These are phyloP conservation scores for Drosophila rhopaloa DNA, from an alignment of 1,140 invertebrate species.

Conservation along the genomic window DNA sequence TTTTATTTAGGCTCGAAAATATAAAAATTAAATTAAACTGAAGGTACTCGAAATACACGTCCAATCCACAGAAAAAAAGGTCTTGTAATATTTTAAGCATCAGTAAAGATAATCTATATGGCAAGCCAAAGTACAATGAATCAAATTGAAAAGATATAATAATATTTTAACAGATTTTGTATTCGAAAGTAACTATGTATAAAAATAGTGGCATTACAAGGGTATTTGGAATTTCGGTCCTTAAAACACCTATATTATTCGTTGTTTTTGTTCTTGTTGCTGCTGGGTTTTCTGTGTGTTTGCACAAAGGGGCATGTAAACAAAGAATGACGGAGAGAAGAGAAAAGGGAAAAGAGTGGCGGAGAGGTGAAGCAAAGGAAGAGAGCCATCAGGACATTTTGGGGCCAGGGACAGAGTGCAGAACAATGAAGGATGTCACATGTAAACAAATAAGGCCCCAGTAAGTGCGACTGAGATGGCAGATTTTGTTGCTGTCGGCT, in stretches of 20 bases:
- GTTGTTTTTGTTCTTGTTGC: slow-evolving; percentile 47
- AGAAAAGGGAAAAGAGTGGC: neutral
- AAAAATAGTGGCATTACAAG: neutral
- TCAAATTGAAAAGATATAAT: no score
- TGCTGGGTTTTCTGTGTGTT: slow-evolving; percentile 52
- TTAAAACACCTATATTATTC: slow-evolving; percentile 3
- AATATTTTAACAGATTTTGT: no score
- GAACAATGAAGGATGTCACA: slow-evolving; percentile 71
- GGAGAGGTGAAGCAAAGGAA: slow-evolving; percentile 15
- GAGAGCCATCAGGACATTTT: slow-evolving; percentile 63
- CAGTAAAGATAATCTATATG: no score
- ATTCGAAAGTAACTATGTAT: no score
- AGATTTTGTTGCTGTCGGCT: slow-evolving; percentile 32
- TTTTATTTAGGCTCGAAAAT: no score
- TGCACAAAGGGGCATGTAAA: slow-evolving; percentile 73
- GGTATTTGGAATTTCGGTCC: slow-evolving; percentile 15
- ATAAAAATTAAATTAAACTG: no score
- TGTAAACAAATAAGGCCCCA: slow-evolving; percentile 57
- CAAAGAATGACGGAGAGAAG: slow-evolving; percentile 42
- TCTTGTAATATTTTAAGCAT: no score
- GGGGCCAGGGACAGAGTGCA: slow-evolving; percentile 69
- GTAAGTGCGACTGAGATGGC: neutral
- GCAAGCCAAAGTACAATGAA: no score
- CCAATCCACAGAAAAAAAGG: no score
- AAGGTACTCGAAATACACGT: no score